Base-by-base conservation (phyloP, 2,888 invertebrate species). In the Parthenolecanium corni region DNA sequence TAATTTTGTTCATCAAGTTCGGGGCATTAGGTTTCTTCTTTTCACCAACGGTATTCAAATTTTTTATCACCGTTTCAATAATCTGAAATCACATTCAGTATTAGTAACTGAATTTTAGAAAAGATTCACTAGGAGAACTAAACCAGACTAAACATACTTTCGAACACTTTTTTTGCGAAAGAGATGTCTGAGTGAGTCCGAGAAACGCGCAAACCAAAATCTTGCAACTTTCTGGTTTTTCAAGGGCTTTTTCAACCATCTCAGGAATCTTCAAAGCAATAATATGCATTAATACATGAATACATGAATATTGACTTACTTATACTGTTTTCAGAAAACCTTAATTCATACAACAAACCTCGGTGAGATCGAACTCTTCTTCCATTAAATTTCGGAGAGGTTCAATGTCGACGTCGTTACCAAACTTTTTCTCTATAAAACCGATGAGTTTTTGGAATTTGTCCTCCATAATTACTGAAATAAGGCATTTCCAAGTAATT, bases 131-230 rank as follows among this genome's bases (percentile, higher is more conserved):
- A 23, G 2, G 18, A 18, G 14, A 9, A 9, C 5, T 1, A 42
- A n/a, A n/a, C n/a, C n/a, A n/a, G n/a, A n/a, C n/a, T n/a, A 24
- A 23, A 47, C 47, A 31, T 20, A 63, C 63, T 23, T 44, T 44
- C 20, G 54, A 46, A 9, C 63, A 31, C 21, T 63, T 63, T 38
- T 63, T 54, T 24, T 63, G 63, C n/a, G 63, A 54, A 3, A 46
- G n/a, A 12, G 36, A 24, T 9, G 53, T 25, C 23, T 47, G 63
- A 23, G 63, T 36, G 14, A 63, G 47, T 14, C 63, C 63, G 12
- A 54, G 31, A 38, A 63, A 54, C 25, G 54, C 53, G 24, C 44
- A 44, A 20, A 44, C 21, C 5, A 63, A 21, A 16, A 54, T 54
- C 36, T 53, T 25, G 3, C 11, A n/a, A 18, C 24, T 46, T 14